Conservation (phyloP, 2,113 vertebrate genomes). For the Phocoena sinus region DNA sequence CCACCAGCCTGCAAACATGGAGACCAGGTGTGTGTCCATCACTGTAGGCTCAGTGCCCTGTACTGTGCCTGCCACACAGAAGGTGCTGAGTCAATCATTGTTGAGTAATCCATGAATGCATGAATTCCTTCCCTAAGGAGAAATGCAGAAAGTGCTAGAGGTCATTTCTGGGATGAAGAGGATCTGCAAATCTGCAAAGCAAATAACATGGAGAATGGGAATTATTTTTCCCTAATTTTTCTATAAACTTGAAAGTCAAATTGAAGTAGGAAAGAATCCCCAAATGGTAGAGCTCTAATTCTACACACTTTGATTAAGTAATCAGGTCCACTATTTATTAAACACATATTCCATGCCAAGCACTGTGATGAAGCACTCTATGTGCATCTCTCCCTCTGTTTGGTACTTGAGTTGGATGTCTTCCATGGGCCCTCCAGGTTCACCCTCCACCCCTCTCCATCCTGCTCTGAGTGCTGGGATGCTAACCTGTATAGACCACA, state of each 20-base stretch:
- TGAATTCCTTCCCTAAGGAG: not conserved
- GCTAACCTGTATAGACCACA: no score
- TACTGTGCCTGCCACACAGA: not conserved
- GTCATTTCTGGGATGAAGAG: not conserved
- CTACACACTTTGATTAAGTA: not conserved
- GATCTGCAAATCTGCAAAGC: not conserved
- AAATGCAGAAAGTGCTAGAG: not conserved
- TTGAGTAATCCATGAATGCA: not conserved
- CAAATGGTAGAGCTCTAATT: not conserved
- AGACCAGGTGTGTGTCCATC: not conserved
- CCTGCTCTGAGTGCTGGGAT: not conserved
- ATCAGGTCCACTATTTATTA: not conserved
- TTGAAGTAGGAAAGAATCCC: not conserved
- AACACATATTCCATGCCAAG: not conserved
- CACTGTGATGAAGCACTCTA: not conserved
- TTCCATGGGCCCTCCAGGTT: not conserved
- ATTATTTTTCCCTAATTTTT: not conserved
- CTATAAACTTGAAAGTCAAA: not conserved
- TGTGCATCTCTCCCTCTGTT: rapidly evolving
- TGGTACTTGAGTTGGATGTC: not conserved
- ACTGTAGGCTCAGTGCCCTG: not conserved
- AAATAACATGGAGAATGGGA: not conserved
- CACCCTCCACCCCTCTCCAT: not conserved
- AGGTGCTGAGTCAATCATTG: not conserved
- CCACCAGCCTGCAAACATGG: not conserved